These are phyloP conservation scores for Stenchaetothrips biformis DNA, from an alignment of 2,888 invertebrate genomes.

Conservation along the genomic window DNA sequence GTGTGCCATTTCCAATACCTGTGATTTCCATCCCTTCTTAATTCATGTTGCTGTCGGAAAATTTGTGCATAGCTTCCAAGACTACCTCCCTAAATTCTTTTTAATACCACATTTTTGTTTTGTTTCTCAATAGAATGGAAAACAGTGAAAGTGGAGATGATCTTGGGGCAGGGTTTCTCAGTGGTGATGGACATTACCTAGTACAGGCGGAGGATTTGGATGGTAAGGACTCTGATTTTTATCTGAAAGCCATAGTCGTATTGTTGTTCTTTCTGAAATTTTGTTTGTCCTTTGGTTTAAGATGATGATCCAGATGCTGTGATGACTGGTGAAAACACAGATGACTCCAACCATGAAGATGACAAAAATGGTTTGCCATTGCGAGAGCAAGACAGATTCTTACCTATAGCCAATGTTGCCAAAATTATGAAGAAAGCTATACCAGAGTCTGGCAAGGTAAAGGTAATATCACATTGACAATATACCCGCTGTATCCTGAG, in stretches of 20 bases:
- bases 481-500: background rate
- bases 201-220: slow-evolving; percentile 51
- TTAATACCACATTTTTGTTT: background rate
- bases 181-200: slow-evolving; percentile 48
- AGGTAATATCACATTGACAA: slow-evolving; percentile 34
- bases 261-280: slow-evolving; percentile 26
- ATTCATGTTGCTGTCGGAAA: too few relatives aligned
- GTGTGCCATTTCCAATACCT: too few relatives aligned
- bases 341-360: slow-evolving; percentile 72
- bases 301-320: slow-evolving; percentile 49
- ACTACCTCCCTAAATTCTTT: background rate
- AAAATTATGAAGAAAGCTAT: slow-evolving; percentile 99
- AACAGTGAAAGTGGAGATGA: slow-evolving; percentile 59
- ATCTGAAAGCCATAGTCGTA: slow-evolving; percentile 24
- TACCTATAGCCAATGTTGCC: slow-evolving; percentile 98
- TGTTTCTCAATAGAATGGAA: slow-evolving; percentile 48
- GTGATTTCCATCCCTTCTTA: too few relatives aligned
- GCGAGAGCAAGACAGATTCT: slow-evolving; percentile 89
- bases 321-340: slow-evolving; percentile 63
- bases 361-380: slow-evolving; percentile 62
- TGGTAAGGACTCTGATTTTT: slow-evolving; percentile 41
- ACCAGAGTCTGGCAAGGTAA: slow-evolving; percentile 90
- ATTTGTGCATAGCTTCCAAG: too few relatives aligned
- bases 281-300: background rate
- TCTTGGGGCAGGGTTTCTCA: slow-evolving; percentile 48